Percentiles rank a stretch among this genome's conserved stretches.
These are phyloP conservation scores for Callipepla californica DNA, from an alignment of 2,113 vertebrate genomes.

Conservation along the genomic window DNA sequence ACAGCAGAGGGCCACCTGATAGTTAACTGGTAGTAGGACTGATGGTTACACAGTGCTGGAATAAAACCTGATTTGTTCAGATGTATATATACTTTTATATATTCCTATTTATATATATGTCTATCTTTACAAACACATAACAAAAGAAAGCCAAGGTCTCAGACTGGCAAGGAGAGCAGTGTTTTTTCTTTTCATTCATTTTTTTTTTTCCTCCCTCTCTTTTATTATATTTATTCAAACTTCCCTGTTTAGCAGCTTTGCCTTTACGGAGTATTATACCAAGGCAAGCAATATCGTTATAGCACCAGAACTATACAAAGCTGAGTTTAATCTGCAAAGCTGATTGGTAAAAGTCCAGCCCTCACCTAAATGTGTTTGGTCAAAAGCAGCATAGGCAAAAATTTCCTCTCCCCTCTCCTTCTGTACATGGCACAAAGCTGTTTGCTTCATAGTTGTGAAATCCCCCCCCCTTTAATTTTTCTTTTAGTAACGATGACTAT, in stretches of 20 bases:
- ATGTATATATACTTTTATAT: conserved; percentile 47
- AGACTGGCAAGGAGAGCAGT: conserved; percentile 72
- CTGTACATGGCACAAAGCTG: conserved; percentile 66
- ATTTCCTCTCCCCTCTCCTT: conserved; percentile 15
- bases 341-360: conserved; percentile 49
- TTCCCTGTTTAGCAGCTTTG: conserved; percentile 64
- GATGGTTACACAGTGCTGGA: conserved; percentile 72
- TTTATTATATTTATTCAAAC: conserved; percentile 16
- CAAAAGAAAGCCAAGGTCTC: conserved; percentile 61
- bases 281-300: conserved; percentile 44
- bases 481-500: not conserved
- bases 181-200: not conserved
- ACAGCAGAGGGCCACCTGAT: conserved; percentile 26
- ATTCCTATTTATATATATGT: conserved; percentile 51
- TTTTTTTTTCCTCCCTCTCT: not conserved
- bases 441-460: conserved; percentile 69
- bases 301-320: conserved; percentile 72
- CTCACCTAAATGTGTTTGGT: conserved; percentile 56
- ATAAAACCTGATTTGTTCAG: conserved; percentile 59
- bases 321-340: conserved; percentile 42
- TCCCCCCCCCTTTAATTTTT: not conserved
- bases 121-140: conserved; percentile 53
- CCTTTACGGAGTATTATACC: not conserved
- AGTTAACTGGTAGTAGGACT: conserved; percentile 32
- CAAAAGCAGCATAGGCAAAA: conserved; percentile 61